Conservation (phyloP, 2,113 vertebrate species). For the Pluvianellus socialis region DNA sequence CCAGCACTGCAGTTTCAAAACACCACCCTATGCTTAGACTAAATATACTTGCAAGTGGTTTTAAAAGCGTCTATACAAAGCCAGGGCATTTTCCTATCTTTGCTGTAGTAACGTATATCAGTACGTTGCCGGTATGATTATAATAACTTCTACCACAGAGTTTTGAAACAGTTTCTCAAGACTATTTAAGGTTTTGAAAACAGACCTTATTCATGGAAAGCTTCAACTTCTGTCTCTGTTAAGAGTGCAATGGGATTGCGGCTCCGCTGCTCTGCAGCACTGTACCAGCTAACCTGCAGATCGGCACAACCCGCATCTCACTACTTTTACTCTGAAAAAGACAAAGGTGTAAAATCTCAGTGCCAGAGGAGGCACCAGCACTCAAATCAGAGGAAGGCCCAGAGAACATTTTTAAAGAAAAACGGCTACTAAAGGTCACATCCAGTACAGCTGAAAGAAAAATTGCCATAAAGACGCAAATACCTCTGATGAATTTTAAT, state of each 20-base stretch:
- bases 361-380: background rate
- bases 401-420: background rate
- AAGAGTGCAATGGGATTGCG: accelerated
- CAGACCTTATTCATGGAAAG: background rate
- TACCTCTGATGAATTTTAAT: background rate
- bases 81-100: background rate
- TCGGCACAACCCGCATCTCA: background rate
- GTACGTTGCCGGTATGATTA: background rate
- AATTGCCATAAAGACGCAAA: background rate
- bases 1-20: background rate
- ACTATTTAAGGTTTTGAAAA: background rate
- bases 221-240: background rate
- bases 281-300: background rate
- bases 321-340: background rate
- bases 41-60: background rate
- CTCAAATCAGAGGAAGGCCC: background rate
- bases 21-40: background rate
- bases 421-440: background rate
- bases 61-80: background rate
- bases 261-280: background rate
- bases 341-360: background rate
- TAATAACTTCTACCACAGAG: background rate
- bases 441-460: background rate
- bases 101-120: background rate
- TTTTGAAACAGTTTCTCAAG: background rate